Conservation (phyloP, 2,797 vertebrate species). For the Vireo griseus region DNA sequence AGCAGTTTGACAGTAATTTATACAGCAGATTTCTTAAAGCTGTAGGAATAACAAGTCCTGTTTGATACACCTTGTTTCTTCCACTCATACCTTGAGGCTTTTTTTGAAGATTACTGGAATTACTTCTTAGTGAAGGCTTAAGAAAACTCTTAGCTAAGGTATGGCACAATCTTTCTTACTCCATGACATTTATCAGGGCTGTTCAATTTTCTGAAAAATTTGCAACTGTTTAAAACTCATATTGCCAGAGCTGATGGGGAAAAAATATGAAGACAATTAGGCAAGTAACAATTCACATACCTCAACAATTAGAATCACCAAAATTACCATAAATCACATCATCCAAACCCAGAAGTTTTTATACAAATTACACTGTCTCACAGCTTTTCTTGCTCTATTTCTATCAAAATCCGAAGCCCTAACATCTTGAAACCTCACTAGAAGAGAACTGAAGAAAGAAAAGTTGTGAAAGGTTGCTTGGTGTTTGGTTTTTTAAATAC, state of each 20-base stretch:
- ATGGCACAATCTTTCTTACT: neutral
- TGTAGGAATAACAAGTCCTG: neutral
- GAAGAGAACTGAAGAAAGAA: neutral
- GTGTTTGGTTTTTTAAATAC: neutral
- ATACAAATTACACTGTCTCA: neutral
- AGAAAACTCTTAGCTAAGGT: neutral
- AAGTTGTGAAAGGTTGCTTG: neutral
- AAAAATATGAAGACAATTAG: neutral
- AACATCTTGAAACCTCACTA: neutral
- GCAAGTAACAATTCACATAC: neutral
- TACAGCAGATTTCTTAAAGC: neutral
- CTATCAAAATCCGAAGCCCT: neutral
- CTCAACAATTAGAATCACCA: neutral
- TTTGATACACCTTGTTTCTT: neutral
- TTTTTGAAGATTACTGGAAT: neutral
- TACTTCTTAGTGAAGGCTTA: neutral
- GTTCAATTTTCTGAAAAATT: neutral
- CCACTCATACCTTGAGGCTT: neutral
- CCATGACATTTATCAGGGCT: neutral
- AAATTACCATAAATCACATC: neutral
- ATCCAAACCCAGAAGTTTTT: neutral
- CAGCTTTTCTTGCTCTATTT: neutral
- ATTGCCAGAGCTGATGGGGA: neutral
- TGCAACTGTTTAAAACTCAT: neutral
- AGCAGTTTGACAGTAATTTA: conserved; percentile 18